Evolutionary conservation across 2,113 vertebrate species (phyloP).

Genomic region (Murina feae): DNA sequence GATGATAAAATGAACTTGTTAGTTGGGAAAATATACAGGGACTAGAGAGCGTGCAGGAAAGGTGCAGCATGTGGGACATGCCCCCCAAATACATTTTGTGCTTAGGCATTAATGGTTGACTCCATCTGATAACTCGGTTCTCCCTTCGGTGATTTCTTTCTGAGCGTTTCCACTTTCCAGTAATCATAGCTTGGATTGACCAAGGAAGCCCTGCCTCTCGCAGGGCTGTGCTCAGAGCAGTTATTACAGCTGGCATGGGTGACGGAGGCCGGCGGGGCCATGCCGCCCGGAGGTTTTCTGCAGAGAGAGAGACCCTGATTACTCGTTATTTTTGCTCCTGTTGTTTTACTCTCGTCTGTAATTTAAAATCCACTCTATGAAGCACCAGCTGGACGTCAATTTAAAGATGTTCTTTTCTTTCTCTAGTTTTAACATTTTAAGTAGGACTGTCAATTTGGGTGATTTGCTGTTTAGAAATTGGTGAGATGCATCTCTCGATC

Average conservation of each 20-base stretch:
- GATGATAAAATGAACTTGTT: background rate
- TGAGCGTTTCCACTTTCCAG: slow-evolving; percentile 76
- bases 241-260: slow-evolving; percentile 77
- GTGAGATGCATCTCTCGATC: background rate
- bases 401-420: slow-evolving; percentile 65
- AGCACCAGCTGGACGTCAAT: slow-evolving; percentile 66
- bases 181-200: slow-evolving; percentile 74
- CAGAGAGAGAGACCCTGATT: slow-evolving; percentile 68
- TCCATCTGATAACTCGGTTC: background rate
- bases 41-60: background rate
- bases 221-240: slow-evolving; percentile 57
- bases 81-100: slow-evolving; percentile 1
- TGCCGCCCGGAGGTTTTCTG: slow-evolving; percentile 56
- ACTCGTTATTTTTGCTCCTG: slow-evolving; percentile 78
- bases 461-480: slow-evolving; percentile 12
- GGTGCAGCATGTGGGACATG: rapidly evolving
- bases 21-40: background rate
- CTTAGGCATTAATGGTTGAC: slow-evolving; percentile 23
- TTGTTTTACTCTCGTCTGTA: slow-evolving; percentile 80
- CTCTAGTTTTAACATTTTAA: slow-evolving; percentile 39
- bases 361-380: slow-evolving; percentile 78
- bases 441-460: background rate
- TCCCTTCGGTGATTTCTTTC: slow-evolving; percentile 38
- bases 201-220: slow-evolving; percentile 40
- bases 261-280: slow-evolving; percentile 56